These are phyloP conservation scores for Pemphredon lugubris DNA, from an alignment of 2,888 invertebrate genomes.

Conservation along the genomic window DNA sequence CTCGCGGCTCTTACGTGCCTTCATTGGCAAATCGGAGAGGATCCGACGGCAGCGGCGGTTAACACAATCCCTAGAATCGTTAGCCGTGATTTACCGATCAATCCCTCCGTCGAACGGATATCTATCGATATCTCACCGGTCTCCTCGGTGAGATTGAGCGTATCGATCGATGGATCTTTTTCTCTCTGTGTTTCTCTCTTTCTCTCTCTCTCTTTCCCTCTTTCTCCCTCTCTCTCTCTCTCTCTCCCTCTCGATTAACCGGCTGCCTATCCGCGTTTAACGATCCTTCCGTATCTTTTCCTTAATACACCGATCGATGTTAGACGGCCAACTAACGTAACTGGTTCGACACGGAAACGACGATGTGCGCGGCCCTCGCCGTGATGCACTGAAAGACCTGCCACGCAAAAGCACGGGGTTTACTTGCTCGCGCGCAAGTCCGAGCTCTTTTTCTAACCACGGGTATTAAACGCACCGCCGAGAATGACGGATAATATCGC, in stretches of 20 bases:
- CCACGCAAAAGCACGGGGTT: slow-evolving; percentile 71
- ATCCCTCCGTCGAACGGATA: too few relatives aligned
- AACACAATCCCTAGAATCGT: too few relatives aligned
- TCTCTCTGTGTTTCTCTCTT: background rate
- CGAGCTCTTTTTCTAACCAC: slow-evolving; percentile 24
- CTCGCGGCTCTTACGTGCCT: slow-evolving; percentile 75
- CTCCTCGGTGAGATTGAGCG: too few relatives aligned
- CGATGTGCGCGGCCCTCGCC: slow-evolving; percentile 45
- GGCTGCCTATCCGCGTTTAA: too few relatives aligned
- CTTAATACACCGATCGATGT: slow-evolving; percentile 41
- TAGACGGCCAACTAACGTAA: slow-evolving; percentile 36
- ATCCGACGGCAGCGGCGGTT: background rate
- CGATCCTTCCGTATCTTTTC: background rate
- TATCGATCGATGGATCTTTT: too few relatives aligned
- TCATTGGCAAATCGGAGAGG: slow-evolving; percentile 50
- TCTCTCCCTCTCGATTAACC: too few relatives aligned
- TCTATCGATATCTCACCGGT: too few relatives aligned
- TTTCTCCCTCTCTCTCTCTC: too few relatives aligned
- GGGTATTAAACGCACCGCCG: background rate
- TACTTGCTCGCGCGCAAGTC: slow-evolving; percentile 50
- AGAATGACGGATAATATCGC: slow-evolving; percentile 3
- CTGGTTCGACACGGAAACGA: slow-evolving; percentile 24
- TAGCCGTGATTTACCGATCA: background rate
- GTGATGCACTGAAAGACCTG: slow-evolving; percentile 48
- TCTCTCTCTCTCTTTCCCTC: background rate